phyloP scores from a whole-genome alignment of 2,113 vertebrate species.

The Zootoca vivipara region DNA sequence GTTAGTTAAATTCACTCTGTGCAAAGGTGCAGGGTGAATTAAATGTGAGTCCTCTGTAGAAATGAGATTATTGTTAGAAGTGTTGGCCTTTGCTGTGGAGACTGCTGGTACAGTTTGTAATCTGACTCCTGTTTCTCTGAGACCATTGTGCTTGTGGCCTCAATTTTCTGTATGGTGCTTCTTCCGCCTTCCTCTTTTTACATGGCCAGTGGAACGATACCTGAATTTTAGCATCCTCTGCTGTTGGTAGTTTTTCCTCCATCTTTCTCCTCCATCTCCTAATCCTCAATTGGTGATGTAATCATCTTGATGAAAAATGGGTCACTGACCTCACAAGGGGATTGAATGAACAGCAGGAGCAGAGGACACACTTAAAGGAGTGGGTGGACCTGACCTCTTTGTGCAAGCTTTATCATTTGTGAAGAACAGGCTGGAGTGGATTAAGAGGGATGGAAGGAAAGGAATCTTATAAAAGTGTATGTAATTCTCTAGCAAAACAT shows the following conservation, averaged over 20 bases:
- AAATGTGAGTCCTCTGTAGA: slow-evolving; percentile 28
- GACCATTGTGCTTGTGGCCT: slow-evolving; percentile 43
- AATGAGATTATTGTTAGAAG: slow-evolving; percentile 5
- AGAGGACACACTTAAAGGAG: neutral
- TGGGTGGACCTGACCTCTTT: neutral
- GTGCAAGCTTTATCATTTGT: neutral
- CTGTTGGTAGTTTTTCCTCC: slow-evolving; percentile 38
- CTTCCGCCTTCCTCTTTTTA: neutral
- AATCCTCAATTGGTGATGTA: neutral
- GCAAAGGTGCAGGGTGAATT: slow-evolving; percentile 29
- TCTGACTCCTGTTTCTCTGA: slow-evolving; percentile 23
- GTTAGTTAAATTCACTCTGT: slow-evolving; percentile 3
- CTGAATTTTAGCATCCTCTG: slow-evolving; percentile 29
- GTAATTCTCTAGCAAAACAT: neutral
- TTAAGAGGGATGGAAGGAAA: neutral
- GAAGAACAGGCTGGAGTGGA: neutral
- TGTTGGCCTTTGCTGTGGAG: slow-evolving; percentile 24
- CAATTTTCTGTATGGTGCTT: neutral
- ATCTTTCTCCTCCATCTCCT: neutral
- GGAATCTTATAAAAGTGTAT: neutral
- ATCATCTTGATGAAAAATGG: slow-evolving; percentile 17
- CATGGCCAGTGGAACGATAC: slow-evolving; percentile 12
- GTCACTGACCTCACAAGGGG: neutral
- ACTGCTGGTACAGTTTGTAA: slow-evolving; percentile 5
- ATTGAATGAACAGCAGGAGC: neutral